These are phyloP conservation scores for Amblyjoppa fuscipennis DNA, from an alignment of 2,888 invertebrate species.

Conservation along the genomic window DNA sequence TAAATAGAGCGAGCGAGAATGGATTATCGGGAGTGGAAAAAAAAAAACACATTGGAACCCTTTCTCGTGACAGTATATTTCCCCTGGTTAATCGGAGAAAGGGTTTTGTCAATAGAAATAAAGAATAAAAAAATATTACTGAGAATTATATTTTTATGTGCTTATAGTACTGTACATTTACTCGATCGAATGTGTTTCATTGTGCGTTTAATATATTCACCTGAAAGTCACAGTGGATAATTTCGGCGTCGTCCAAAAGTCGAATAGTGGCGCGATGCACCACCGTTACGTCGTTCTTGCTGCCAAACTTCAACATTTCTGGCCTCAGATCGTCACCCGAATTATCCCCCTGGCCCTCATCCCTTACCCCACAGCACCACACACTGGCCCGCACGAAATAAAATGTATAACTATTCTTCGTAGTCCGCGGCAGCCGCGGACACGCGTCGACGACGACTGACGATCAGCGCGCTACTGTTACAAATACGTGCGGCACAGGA, in stretches of 20 bases:
- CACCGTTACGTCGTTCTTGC: slow-evolving; percentile 86
- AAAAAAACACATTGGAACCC: slow-evolving; percentile 3
- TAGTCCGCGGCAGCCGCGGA: slow-evolving; percentile 40
- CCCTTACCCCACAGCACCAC: slow-evolving; percentile 83
- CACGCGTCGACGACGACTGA: slow-evolving; percentile 61
- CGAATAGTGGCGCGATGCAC: slow-evolving; percentile 90
- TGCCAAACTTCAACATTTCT: slow-evolving; percentile 86
- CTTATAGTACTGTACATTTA: too few relatives aligned
- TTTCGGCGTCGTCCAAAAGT: slow-evolving; percentile 95
- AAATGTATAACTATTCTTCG: slow-evolving; percentile 15
- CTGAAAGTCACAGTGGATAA: slow-evolving; percentile 97
- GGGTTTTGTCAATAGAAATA: neutral
- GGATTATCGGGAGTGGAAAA: neutral
- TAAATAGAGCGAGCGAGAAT: slow-evolving; percentile 22
- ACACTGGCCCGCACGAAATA: slow-evolving; percentile 76
- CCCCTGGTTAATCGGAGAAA: neutral
- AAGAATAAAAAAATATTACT: neutral
- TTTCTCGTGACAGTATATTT: neutral
- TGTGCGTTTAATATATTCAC: slow-evolving; percentile 84
- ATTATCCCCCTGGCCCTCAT: slow-evolving; percentile 83
- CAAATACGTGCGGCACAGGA: slow-evolving; percentile 55
- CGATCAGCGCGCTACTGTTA: slow-evolving; percentile 56
- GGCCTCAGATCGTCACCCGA: slow-evolving; percentile 83
- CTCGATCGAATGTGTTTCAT: too few relatives aligned
- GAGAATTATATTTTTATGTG: neutral